Conservation (phyloP, 2,113 vertebrate genomes). For the Neogale vison region DNA sequence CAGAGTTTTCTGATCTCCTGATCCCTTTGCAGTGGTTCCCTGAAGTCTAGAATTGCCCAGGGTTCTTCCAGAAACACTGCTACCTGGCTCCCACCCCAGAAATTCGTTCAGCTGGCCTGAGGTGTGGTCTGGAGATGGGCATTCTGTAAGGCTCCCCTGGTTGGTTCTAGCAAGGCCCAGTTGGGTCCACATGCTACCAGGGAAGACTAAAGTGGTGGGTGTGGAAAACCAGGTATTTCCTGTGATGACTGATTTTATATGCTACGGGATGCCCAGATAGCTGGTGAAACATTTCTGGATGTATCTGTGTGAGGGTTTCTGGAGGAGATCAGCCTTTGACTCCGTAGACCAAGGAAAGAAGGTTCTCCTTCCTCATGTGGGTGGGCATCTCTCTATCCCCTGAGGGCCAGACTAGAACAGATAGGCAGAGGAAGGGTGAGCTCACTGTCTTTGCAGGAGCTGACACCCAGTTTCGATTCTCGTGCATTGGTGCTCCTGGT, state of each 20-base stretch:
- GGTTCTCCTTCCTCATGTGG: not conserved
- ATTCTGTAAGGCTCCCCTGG: not conserved
- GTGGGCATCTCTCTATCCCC: fast-evolving
- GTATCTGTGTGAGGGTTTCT: not conserved
- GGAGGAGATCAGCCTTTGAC: not conserved
- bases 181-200: too few species aligned
- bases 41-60: not conserved
- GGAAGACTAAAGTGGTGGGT: not conserved
- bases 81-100: not conserved
- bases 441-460: not conserved
- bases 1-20: not conserved
- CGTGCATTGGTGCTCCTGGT: not conserved
- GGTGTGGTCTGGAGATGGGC: not conserved
- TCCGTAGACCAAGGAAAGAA: not conserved
- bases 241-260: not conserved
- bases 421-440: not conserved
- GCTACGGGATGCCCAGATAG: not conserved
- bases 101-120: not conserved
- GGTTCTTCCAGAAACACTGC: not conserved
- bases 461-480: not conserved
- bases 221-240: not conserved
- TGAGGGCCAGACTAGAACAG: not conserved
- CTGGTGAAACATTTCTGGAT: not conserved
- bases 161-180: not conserved
- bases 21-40: not conserved